A percentile compares a stretch with the other conserved stretches of the same genome.
Conservation (phyloP, 1,140 invertebrate species). For the Augochlora pura region DNA sequence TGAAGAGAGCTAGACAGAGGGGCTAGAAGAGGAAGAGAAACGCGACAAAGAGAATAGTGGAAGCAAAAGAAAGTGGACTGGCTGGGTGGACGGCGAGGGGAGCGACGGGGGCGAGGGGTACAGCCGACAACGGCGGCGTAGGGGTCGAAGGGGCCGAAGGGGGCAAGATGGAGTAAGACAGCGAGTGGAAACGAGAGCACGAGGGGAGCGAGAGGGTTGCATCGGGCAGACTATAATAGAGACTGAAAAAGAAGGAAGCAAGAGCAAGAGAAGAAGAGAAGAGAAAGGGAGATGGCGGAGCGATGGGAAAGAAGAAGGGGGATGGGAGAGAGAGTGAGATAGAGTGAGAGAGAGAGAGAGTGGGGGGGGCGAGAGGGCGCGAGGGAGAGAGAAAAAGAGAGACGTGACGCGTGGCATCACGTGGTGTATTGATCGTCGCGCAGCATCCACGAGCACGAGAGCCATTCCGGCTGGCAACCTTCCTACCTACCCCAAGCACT, state of each 20-base stretch:
- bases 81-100: background rate
- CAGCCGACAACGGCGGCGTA: no score
- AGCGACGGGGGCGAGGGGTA: no score
- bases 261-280: slow-evolving; percentile 13
- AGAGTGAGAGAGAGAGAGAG: background rate
- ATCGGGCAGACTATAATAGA: slow-evolving; percentile 41
- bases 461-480: slow-evolving; percentile 74
- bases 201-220: background rate
- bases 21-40: background rate
- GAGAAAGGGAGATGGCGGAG: background rate
- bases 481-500: slow-evolving; percentile 74
- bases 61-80: slow-evolving; percentile 12
- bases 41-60: slow-evolving; percentile 31
- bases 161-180: slow-evolving; percentile 17
- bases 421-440: slow-evolving; percentile 76
- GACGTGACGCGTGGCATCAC: slow-evolving; percentile 74
- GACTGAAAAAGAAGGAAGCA: slow-evolving; percentile 42
- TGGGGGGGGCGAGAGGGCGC: background rate
- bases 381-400: slow-evolving; percentile 29
- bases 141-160: no score
- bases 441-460: slow-evolving; percentile 75
- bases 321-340: background rate
- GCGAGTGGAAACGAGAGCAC: slow-evolving; percentile 9
- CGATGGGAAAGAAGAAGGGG: background rate
- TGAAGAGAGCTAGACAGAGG: background rate